Percentiles rank a stretch among this genome's conserved stretches.
Conservation (phyloP, 2,888 invertebrate genomes). For the Pristionchus entomophagus region DNA sequence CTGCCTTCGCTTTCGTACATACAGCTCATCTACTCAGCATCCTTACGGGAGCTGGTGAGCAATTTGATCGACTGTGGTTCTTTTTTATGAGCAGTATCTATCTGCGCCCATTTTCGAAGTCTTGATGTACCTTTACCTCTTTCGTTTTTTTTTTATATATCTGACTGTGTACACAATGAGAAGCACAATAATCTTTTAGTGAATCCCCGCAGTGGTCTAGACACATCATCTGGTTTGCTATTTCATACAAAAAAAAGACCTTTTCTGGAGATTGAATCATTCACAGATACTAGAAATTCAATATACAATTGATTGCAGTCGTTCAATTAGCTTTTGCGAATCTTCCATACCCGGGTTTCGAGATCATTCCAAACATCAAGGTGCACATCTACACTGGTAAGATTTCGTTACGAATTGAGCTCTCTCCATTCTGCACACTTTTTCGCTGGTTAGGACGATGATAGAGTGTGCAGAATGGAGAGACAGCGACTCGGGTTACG, state of each 20-base stretch:
- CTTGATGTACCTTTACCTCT: neutral
- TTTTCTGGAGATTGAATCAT: neutral
- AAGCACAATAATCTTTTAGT: no score
- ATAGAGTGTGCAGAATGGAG: neutral
- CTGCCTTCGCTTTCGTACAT: conserved; percentile 37
- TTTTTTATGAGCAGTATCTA: neutral
- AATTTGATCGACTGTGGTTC: no score
- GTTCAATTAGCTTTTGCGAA: conserved; percentile 4
- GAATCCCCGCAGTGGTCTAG: no score
- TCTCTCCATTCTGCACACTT: neutral
- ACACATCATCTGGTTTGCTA: neutral
- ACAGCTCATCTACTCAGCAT: conserved; percentile 17
- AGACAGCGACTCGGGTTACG: no score
- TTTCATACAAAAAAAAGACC: neutral
- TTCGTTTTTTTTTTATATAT: neutral
- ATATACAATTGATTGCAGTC: neutral
- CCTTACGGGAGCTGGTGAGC: neutral
- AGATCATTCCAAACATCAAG: conserved; percentile 24
- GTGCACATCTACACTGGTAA: conserved; percentile 43
- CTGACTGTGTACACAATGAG: no score
- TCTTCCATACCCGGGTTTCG: conserved; percentile 26
- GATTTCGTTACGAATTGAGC: neutral
- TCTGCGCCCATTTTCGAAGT: neutral
- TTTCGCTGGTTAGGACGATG: neutral
- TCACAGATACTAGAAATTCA: neutral